phyloP scores from a whole-genome alignment of 2,888 invertebrate species.

The Hymenopus coronatus region DNA sequence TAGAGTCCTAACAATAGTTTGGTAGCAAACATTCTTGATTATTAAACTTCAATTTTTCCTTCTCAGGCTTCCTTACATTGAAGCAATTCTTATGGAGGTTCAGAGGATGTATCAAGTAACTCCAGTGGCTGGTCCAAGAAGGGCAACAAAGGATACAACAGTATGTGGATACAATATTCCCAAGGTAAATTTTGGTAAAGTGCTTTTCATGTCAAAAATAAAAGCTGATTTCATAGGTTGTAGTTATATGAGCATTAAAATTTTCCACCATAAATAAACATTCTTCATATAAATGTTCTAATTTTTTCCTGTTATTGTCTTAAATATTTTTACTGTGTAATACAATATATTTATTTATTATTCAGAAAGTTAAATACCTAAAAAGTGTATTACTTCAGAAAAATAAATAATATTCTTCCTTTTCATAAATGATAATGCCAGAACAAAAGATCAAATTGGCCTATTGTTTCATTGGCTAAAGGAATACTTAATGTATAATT shows the following conservation, averaged over 20 bases:
- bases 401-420: neutral
- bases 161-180: slow-evolving; percentile 57
- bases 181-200: slow-evolving; percentile 39
- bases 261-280: too few relatives aligned
- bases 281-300: too few relatives aligned
- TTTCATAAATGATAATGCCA: neutral
- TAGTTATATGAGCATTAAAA: too few relatives aligned
- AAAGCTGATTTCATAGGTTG: too few relatives aligned
- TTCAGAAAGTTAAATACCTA: too few relatives aligned
- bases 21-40: too few relatives aligned
- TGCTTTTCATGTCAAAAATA: neutral
- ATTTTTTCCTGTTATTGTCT: too few relatives aligned
- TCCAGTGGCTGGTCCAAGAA: slow-evolving; percentile 51
- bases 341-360: too few relatives aligned
- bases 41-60: neutral
- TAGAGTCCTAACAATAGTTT: too few relatives aligned
- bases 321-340: too few relatives aligned
- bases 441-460: neutral
- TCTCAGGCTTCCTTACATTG: slow-evolving; percentile 52
- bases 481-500: neutral
- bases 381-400: too few relatives aligned
- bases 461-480: neutral
- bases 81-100: slow-evolving; percentile 55
- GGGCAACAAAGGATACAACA: slow-evolving; percentile 53
- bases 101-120: slow-evolving; percentile 49